Evolutionary conservation across 30 jellyfish, hydroid and myxozoan genomes (phyloP).

Genomic region (Aurelia sp.): DNA sequence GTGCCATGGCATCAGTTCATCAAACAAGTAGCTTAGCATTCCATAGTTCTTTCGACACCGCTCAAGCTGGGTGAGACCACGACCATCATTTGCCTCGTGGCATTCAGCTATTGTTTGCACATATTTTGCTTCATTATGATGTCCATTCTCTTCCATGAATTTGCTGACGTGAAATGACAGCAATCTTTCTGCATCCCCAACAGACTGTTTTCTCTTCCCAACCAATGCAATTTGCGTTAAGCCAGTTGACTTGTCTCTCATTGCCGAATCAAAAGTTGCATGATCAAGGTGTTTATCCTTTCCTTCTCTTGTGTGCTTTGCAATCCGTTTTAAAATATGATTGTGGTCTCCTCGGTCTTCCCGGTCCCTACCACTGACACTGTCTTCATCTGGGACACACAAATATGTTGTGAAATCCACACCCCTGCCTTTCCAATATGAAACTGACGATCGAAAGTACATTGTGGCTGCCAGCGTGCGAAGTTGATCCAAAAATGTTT

Average conservation of each 20-base stretch:
- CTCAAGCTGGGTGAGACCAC: conserved; percentile 26
- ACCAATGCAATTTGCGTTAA: conserved; percentile 20
- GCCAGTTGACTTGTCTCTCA: conserved; percentile 40
- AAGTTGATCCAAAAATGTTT: too few relatives aligned
- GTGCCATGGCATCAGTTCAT: conserved; percentile 30
- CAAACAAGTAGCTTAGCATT: not conserved
- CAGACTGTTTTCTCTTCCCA: conserved; percentile 19
- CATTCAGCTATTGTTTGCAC: conserved; percentile 15
- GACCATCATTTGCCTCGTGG: conserved; percentile 9
- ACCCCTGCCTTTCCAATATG: too few relatives aligned
- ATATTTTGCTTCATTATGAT: conserved; percentile 2
- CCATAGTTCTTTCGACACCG: conserved; percentile 28
- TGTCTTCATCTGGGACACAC: conserved; percentile 40
- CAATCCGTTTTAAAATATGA: conserved; percentile 19
- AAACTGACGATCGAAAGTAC: too few relatives aligned
- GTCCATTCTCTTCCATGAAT: conserved; percentile 26
- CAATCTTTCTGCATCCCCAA: conserved; percentile 35
- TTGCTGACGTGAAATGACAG: conserved; percentile 27
- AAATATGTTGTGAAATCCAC: not conserved
- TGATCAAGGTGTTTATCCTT: conserved; percentile 18
- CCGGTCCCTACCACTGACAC: conserved; percentile 22
- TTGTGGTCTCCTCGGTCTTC: conserved; percentile 32
- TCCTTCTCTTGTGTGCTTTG: conserved; percentile 34
- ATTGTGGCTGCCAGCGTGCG: too few relatives aligned
- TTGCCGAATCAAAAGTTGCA: conserved; percentile 18